phyloP scores from a whole-genome alignment of 2,797 vertebrate species.

The Phalanger gymnotis region DNA sequence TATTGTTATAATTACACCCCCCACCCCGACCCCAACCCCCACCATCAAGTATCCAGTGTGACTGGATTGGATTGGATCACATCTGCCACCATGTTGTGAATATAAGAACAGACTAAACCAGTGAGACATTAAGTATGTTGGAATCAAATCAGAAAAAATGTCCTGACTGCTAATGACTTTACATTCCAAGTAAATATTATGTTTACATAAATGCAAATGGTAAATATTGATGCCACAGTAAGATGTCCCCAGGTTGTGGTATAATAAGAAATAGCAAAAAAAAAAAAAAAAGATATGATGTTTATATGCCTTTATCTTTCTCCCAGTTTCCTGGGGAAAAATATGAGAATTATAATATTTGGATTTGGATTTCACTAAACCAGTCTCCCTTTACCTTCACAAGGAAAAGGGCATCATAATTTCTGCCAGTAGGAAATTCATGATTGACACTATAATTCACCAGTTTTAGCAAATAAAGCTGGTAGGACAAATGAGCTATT shows the following conservation, averaged over 20 bases:
- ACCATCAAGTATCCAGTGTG: not conserved
- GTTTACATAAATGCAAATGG: not conserved
- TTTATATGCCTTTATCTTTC: not conserved
- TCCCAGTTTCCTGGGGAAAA: not conserved
- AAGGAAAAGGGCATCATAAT: not conserved
- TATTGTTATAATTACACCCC: not conserved
- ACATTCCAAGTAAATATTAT: not conserved
- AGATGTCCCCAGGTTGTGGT: conserved; percentile 5
- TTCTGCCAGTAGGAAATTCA: not conserved
- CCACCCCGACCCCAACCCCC: not conserved
- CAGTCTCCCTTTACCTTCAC: not conserved
- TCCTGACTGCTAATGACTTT: not conserved
- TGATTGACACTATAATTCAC: not conserved
- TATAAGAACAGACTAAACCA: no score
- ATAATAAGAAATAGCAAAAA: not conserved
- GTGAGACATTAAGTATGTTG: no score
- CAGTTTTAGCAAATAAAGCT: not conserved
- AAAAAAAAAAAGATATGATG: not conserved
- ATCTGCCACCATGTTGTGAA: no score
- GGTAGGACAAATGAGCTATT: not conserved
- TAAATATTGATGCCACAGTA: not conserved
- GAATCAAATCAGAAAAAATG: not conserved
- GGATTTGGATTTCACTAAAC: conserved; percentile 7
- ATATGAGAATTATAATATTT: not conserved
- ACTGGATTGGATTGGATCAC: no score